Conservation (phyloP, 1,140 invertebrate species). For the Teleogryllus occipitalis region DNA sequence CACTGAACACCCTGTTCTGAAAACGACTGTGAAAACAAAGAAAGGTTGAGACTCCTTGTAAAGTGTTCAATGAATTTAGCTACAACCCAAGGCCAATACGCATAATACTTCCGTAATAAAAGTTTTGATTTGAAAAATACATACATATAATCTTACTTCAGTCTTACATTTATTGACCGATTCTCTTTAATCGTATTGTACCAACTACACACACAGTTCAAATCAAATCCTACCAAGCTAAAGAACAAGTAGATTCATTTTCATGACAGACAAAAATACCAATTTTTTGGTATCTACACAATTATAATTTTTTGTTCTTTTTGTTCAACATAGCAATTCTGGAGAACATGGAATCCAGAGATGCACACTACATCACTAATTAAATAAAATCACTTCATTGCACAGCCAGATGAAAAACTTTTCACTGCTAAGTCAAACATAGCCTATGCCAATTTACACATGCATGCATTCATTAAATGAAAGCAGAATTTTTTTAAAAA, state of each 20-base stretch:
- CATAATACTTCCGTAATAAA: not conserved
- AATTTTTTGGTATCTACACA: constrained; percentile 1
- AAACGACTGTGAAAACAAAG: no score
- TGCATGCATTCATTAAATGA: constrained; percentile 1
- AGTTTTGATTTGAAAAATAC: not conserved
- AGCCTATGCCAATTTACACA: not conserved
- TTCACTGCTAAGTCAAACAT: not conserved
- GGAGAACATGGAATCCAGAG: not conserved
- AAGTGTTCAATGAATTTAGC: not conserved
- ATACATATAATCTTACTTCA: not conserved
- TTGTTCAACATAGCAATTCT: not conserved
- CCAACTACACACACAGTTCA: not conserved
- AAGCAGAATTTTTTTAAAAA: not conserved
- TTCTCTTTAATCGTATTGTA: not conserved
- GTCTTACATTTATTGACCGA: constrained; percentile 1
- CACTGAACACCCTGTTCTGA: no score
- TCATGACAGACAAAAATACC: not conserved
- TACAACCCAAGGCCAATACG: not conserved
- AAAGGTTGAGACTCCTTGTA: no score
- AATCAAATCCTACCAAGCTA: constrained; percentile 2
- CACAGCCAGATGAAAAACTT: not conserved
- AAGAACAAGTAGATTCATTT: not conserved
- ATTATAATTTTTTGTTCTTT: not conserved
- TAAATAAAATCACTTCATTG: constrained; percentile 2
- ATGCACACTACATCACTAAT: not conserved